These are phyloP conservation scores for Actenoides hombroni DNA, from an alignment of 2,113 vertebrate species.

Conservation along the genomic window DNA sequence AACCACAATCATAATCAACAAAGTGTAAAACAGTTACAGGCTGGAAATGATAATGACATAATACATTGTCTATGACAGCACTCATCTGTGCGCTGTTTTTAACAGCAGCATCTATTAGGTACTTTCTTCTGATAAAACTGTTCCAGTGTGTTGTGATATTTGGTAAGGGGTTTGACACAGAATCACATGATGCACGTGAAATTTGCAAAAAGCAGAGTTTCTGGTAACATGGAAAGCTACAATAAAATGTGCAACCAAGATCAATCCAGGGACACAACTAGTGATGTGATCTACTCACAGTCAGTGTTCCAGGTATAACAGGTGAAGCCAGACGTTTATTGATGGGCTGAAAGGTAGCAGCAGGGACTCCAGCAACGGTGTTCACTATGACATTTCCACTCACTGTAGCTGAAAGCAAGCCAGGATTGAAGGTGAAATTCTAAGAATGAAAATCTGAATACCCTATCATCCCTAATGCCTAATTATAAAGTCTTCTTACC, in stretches of 20 bases:
- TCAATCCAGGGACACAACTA: neutral
- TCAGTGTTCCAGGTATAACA: conserved; percentile 83
- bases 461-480: neutral
- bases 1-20: neutral
- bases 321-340: conserved; percentile 92
- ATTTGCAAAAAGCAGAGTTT: neutral
- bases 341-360: conserved; percentile 88
- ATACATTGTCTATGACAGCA: neutral
- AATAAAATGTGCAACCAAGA: neutral
- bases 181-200: neutral
- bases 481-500: conserved; percentile 72
- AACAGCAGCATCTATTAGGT: neutral
- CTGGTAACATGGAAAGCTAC: neutral
- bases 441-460: neutral
- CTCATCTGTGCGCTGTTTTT: neutral
- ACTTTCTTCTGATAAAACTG: neutral
- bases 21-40: neutral
- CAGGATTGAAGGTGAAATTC: neutral
- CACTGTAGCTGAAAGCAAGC: conserved; percentile 81
- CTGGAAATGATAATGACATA: neutral
- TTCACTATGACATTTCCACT: conserved; percentile 95
- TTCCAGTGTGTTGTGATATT: neutral
- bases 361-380: conserved; percentile 88
- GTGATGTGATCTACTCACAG: conserved; percentile 76
- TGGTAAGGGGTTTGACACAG: neutral